Base-by-base conservation (phyloP, 2,888 invertebrate species). In the Anticlea derivata region DNA sequence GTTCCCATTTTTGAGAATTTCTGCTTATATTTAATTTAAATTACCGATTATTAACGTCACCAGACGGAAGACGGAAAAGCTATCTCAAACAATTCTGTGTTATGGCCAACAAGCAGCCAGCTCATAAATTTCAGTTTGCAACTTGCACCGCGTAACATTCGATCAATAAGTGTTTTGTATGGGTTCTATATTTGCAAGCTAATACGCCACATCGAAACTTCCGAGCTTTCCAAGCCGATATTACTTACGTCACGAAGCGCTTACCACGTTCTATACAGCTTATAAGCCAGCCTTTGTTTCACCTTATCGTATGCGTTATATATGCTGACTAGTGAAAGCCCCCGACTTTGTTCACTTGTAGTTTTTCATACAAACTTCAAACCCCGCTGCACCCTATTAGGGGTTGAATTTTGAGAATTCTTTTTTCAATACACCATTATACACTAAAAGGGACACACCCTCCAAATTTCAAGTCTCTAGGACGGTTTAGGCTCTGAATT, bases 161-260 rank as follows among this genome's bases (percentile, higher is more conserved):
- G 88, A 89, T 89, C 88, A 88, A 88, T 89, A 87, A 80, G 81
- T 78, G 75, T 86, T 88, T 89, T 89, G 86, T 88, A 89, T 78
- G 86, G 89, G 72, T 84, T 89, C 87, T 81, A 83, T 88, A 87
- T 87, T 87, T 88, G 86, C 86, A 84, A 87, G 81, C 78, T 88
- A 86, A 90, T 88, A 87, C 73, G 77, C 82, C 80, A 83, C 77
- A 82, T 82, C 82, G 76, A 80, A 86, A 87, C 83, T 86, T 82
- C 73, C 73, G 72, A 76, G 79, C 78, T 73, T 79, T 76, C 69
- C 71, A 66, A 79, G 75, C 74, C 77, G 72, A 84, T 84, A 84
- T 83, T 78, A 81, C 69, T 74, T 76, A 74, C 81, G 76, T 80
- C 79, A 81, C 68, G 63, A 65, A 61, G 64, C 50, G 8, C 2